phyloP scores from a whole-genome alignment of 2,797 vertebrate species.

The Lepidocolaptes lacrymiger region DNA sequence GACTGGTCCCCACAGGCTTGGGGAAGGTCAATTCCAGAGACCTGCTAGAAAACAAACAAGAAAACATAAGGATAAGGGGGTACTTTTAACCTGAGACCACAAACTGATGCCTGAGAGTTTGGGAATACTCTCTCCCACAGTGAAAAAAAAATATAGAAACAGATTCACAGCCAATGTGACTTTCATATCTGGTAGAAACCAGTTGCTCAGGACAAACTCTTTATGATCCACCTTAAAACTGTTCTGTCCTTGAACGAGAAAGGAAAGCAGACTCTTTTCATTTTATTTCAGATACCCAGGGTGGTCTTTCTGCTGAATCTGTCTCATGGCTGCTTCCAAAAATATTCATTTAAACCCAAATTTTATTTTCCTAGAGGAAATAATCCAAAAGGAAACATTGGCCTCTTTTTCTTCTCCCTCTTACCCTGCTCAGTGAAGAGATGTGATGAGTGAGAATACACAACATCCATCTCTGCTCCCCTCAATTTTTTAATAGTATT shows the following conservation, averaged over 20 bases:
- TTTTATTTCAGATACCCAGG: neutral
- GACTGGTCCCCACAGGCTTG: neutral
- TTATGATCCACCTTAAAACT: neutral
- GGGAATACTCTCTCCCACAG: too few species aligned
- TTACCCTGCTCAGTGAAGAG: neutral
- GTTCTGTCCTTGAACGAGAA: neutral
- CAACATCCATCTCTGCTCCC: neutral
- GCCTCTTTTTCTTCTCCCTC: neutral
- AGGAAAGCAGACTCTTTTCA: neutral
- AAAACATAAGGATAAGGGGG: neutral
- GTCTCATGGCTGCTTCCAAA: neutral
- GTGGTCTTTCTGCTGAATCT: neutral
- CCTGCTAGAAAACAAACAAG: neutral
- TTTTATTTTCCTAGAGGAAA: neutral
- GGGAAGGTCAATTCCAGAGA: neutral
- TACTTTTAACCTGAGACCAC: neutral
- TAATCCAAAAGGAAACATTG: neutral
- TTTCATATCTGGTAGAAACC: neutral
- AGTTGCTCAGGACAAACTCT: neutral
- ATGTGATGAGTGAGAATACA: neutral
- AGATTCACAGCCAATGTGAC: neutral
- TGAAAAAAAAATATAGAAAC: neutral
- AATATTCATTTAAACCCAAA: neutral
- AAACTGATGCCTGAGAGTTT: neutral
- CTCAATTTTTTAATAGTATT: neutral